Evolutionary conservation across 2,113 vertebrate genomes (phyloP), one percentile per base, ranked within the genome.

Genomic region (Oostethus manadensis): DNA sequence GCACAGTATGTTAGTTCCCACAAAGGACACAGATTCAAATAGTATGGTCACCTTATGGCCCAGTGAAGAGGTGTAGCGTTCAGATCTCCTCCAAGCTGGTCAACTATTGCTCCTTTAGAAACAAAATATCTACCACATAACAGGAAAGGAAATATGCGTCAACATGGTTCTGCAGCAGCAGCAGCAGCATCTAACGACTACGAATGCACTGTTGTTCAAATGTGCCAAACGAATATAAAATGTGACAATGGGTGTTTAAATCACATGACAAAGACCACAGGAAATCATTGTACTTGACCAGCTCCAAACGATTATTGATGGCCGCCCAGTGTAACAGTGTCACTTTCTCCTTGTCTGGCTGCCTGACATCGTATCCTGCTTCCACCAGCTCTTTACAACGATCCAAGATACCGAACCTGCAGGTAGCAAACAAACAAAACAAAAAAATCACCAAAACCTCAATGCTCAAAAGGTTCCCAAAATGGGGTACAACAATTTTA

Each of bases 11-110:
- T 14, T 17, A 17, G 2, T 21, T 3, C 6, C 13, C 10, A 4
- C 4, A 47, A 46, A 33, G 14, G 17, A 20, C 35, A 17, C 8
- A 4, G 6, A 29, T 23, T 23, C 8, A 45, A 22, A 16, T 56
- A 21, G 29, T 45, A 45, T 33, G 54, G 60, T 77, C 86, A 99
- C 97, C 97, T 92, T 70, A 96, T 87, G 6, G 96, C 94, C 97
- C 97, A 99, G 73, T 99, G 97, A 73, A 99, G 94, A 11, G 96
- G 94, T 6, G 95, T 94, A 10, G 97, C 98, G 86, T 94, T 98
- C 78, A 99, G 84, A 73, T 98, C 95, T 65, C 97, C 97, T 61
- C 96, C 95, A 0, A 97, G 86, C 83, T 98, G 95, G 88, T 99
- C 97, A 49, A 99, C 84, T 15, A 93, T 66, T 0, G 95, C 93